Conservation (phyloP, 1,140 invertebrate genomes). For the Hestina assimilis region DNA sequence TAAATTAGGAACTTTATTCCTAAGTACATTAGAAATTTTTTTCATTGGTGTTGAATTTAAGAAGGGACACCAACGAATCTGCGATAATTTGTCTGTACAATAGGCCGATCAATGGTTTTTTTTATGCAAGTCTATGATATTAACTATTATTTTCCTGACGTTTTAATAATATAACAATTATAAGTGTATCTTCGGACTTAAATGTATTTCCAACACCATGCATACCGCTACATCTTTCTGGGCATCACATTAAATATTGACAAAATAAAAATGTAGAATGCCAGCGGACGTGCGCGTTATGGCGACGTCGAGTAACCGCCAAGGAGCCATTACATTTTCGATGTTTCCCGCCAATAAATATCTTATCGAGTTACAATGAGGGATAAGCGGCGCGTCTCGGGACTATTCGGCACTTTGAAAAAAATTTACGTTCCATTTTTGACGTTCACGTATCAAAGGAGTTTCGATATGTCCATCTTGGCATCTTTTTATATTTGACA, state of each 20-base stretch:
- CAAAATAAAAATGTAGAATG: slow-evolving; percentile 72
- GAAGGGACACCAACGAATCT: too few relatives aligned
- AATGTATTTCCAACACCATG: background rate
- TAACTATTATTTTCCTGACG: background rate
- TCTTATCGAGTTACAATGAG: slow-evolving; percentile 73
- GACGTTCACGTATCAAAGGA: slow-evolving; percentile 27
- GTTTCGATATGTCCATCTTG: slow-evolving; percentile 24
- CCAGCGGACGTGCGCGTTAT: slow-evolving; percentile 54
- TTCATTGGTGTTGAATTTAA: too few relatives aligned
- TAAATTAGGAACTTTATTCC: too few relatives aligned
- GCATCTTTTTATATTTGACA: slow-evolving; percentile 31
- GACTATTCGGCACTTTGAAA: slow-evolving; percentile 44
- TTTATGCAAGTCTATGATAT: too few relatives aligned
- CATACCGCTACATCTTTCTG: slow-evolving; percentile 24
- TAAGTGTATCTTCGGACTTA: background rate
- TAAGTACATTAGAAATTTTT: too few relatives aligned
- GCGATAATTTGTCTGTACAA: too few relatives aligned
- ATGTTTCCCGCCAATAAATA: slow-evolving; percentile 73
- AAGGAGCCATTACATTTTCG: slow-evolving; percentile 66
- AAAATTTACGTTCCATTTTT: slow-evolving; percentile 42
- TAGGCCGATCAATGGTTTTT: too few relatives aligned
- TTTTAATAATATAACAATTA: background rate
- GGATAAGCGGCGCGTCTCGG: slow-evolving; percentile 34
- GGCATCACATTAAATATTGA: slow-evolving; percentile 75
- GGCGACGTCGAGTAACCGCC: slow-evolving; percentile 57